Evolutionary conservation across 2,888 invertebrate genomes (phyloP), one percentile per base, ranked within the genome.

Genomic region (Dione juno): DNA sequence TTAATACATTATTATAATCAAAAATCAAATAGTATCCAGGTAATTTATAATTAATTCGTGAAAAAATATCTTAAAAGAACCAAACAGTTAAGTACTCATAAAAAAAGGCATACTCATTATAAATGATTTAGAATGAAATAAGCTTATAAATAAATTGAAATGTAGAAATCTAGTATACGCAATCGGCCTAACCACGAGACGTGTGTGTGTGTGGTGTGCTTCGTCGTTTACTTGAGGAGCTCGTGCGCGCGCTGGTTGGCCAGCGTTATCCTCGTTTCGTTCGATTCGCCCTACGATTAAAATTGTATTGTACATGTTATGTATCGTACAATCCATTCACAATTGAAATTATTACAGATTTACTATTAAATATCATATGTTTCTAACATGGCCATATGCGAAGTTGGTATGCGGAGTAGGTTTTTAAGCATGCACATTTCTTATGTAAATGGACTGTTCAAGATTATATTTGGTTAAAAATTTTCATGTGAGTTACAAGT

Each of bases 231-330:
- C 95, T 98, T 98, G 93, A 98, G 96, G 88, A 99, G 96, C 94
- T 98, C 98, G 94, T 98, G 97, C 88, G 99, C 98, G 86, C 98
- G 96, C 94, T 98, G 97, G 94, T 99, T 99, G 88, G 99, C 99
- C 91, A 97, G 97, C 91, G 96, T 96, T 96, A 99, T 98, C 95
- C 98, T 97, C 86, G 97, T 96, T 94, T 98, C 97, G 94, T 99
- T 99, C 82, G 98, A 97, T 93, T 97, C 96, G 82, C 96, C 97
- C 80, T 80, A 80, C 74, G 80, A 77, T 78, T 79, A 74, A 80
- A 77, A 83, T 88, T 83, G 85, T 87, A 85, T 86, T 77, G 79
- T 71, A 61, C 11, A 45, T 73, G 83, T 82, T 82, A 84, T 83
- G 76, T 77, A 87, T 84, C 85, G 84, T 79, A 74, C 74, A 64